Percentiles rank a stretch among this genome's conserved stretches.
Conservation (phyloP, 2,888 invertebrate genomes). For the Meiosimyza platycephala region DNA sequence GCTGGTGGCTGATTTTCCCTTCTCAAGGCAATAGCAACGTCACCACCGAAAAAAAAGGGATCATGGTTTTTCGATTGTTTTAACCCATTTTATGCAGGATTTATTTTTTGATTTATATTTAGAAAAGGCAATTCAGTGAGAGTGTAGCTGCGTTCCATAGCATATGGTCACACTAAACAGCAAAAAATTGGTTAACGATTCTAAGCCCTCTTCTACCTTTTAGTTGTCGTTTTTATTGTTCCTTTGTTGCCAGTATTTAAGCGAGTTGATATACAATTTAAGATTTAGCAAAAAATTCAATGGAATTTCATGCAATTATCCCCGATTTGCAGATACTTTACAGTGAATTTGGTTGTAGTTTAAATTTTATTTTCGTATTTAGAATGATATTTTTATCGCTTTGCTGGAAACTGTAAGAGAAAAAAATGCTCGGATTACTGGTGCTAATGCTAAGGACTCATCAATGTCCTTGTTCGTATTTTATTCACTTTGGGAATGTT, state of each 20-base stretch:
- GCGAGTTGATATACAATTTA: conserved; percentile 4
- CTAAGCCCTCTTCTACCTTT: conserved; percentile 1
- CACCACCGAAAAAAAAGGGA: no score
- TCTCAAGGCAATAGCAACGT: no score
- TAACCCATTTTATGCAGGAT: no score
- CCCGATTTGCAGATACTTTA: conserved; percentile 39
- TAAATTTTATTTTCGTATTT: conserved; percentile 19
- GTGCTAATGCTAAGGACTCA: neutral
- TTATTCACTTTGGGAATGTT: conserved; percentile 19
- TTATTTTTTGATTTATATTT: no score
- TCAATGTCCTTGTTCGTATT: conserved; percentile 21
- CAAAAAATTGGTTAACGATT: neutral
- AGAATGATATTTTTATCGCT: conserved; percentile 4
- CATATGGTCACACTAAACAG: no score
- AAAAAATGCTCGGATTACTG: neutral
- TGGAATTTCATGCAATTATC: conserved; percentile 57
- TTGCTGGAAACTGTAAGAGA: no score
- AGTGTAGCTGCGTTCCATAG: no score
- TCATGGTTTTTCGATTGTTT: no score
- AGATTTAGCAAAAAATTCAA: conserved; percentile 39
- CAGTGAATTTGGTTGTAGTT: conserved; percentile 25
- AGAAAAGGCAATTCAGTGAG: no score
- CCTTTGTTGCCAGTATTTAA: conserved; percentile 25
- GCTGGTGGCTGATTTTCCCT: conserved; percentile 1
- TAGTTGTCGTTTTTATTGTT: conserved; percentile 9